Evolutionary conservation across 2,797 vertebrate genomes (phyloP), one percentile per base, ranked within the genome.

Genomic region (Poeciliopsis gracilis): DNA sequence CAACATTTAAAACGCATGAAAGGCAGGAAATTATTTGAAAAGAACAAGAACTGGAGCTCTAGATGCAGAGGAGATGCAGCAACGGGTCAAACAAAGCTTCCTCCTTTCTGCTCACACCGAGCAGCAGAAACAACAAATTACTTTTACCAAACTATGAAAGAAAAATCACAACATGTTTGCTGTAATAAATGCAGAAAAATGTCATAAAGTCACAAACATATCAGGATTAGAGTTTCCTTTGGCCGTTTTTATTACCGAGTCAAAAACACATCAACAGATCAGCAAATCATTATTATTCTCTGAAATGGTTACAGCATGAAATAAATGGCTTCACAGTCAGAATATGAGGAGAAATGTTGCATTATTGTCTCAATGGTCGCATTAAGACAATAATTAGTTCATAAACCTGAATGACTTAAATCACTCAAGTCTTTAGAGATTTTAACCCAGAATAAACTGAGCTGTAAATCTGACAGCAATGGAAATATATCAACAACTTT

Each of bases 1-100:
- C 92, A 77, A 91, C 83, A 88, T 87, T 88, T 86, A 91, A 91
- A 92, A 78, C 16, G 38, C 63, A 84, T 73, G 76, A 43, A 72
- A 79, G 71, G 71, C 83, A 85, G 82, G 81, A 79, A 12, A 30
- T 43, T 69, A 36, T 73, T 7, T 8, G 43, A 45, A 69, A 43
- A 66, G 38, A 71, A 84, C 77, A 78, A 85, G 66, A 84, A 87
- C 77, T 83, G 77, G 61, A 73, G 75, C 77, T 81, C 25, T 41
- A 33, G 3, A 33, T 33, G 75, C 77, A 78, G 82, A 76, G 55
- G 76, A 53, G 53, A 76, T 25, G 66, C 45, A 80, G 77, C 85
- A 63, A 38, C 82, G 80, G 2, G 51, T 74, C 81, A 30, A 63
- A 36, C 81, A 30, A 63, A 36, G 71, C 8, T 20, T 47, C 59